phyloP scores from a whole-genome alignment of 2,888 invertebrate species.

The Plemyria rubiginata region DNA sequence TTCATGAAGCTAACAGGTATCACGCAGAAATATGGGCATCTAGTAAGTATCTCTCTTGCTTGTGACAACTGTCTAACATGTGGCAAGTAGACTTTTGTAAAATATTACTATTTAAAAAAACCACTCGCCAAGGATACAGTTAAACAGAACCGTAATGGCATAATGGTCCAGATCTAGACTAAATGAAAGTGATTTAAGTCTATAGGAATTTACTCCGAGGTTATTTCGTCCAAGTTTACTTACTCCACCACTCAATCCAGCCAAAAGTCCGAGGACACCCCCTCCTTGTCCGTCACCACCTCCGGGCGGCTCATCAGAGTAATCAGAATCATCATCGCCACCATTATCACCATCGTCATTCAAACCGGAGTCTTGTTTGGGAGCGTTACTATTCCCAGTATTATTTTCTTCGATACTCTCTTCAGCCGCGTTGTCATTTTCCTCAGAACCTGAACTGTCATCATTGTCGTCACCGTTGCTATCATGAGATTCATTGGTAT shows the following conservation, averaged over 20 bases:
- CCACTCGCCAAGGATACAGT: too few relatives aligned
- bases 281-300: slow-evolving; percentile 80
- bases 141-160: too few relatives aligned
- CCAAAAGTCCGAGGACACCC: slow-evolving; percentile 73
- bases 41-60: too few relatives aligned
- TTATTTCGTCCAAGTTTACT: slow-evolving; percentile 44
- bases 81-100: too few relatives aligned
- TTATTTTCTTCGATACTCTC: slow-evolving; percentile 53
- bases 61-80: too few relatives aligned
- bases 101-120: too few relatives aligned
- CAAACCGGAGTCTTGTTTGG: slow-evolving; percentile 52
- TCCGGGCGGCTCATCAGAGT: slow-evolving; percentile 70
- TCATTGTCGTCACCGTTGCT: slow-evolving; percentile 33
- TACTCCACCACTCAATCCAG: slow-evolving; percentile 78
- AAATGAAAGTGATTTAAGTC: too few relatives aligned
- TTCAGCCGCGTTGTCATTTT: slow-evolving; percentile 52
- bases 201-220: neutral
- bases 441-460: slow-evolving; percentile 30
- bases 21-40: too few relatives aligned
- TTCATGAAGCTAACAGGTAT: neutral
- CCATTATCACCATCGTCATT: slow-evolving; percentile 52
- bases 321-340: slow-evolving; percentile 61
- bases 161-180: too few relatives aligned
- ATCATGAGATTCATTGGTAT: slow-evolving; percentile 42
- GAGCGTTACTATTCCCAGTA: slow-evolving; percentile 45